phyloP scores from a whole-genome alignment of 2,888 invertebrate species.

The Galeopsomyia nigrocyanea region DNA sequence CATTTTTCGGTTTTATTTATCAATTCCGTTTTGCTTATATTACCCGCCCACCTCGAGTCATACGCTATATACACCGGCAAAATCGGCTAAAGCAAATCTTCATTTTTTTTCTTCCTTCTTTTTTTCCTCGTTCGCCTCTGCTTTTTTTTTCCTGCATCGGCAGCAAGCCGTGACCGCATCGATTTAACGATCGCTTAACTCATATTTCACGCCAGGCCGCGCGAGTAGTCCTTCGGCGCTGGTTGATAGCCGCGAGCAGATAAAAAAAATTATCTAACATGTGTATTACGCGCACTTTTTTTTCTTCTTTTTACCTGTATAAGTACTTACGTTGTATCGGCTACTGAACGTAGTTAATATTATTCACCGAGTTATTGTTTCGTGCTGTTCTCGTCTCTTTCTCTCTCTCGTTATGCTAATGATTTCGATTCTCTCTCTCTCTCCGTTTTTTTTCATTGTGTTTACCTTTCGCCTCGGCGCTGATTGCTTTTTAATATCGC shows the following conservation, averaged over 20 bases:
- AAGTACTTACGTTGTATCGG: background rate
- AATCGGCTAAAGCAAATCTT: no score
- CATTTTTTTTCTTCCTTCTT: no score
- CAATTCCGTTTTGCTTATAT: slow-evolving; percentile 48
- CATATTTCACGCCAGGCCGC: slow-evolving; percentile 58
- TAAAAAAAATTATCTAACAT: slow-evolving; percentile 40
- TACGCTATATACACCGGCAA: slow-evolving; percentile 30
- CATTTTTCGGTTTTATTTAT: slow-evolving; percentile 43
- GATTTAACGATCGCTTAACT: slow-evolving; percentile 60
- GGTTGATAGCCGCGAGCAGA: slow-evolving; percentile 11
- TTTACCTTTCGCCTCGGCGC: no score
- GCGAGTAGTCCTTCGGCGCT: background rate
- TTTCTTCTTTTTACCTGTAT: slow-evolving; percentile 18
- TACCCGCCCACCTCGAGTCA: slow-evolving; percentile 25
- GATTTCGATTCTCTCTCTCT: no score
- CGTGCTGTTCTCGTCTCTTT: no score
- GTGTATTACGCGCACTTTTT: slow-evolving; percentile 46
- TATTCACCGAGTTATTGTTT: no score
- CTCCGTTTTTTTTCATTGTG: no score
- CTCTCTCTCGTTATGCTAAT: no score
- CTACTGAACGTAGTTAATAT: no score
- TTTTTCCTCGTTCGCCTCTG: slow-evolving; percentile 4
- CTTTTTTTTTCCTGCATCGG: slow-evolving; percentile 22
- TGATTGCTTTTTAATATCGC: no score
- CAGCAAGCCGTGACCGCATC: slow-evolving; percentile 56